Percentiles rank a stretch among this genome's conserved stretches.
These are phyloP conservation scores for Nyctalus aviator DNA, from an alignment of 2,797 vertebrate genomes.

Conservation along the genomic window DNA sequence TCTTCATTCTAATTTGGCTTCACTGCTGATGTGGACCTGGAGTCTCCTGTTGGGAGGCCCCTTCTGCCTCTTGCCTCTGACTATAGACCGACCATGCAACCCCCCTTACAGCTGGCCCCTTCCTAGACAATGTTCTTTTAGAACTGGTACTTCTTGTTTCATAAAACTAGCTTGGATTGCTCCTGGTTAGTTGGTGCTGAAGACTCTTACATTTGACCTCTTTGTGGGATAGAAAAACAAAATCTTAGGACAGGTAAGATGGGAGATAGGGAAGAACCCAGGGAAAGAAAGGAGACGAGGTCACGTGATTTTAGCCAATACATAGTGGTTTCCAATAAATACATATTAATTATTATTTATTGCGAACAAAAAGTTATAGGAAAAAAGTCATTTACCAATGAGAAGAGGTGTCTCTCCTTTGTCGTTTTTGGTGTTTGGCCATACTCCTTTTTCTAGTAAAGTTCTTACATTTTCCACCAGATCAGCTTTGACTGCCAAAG, in stretches of 20 bases:
- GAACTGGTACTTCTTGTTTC: neutral
- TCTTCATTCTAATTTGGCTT: neutral
- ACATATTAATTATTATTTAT: constrained; percentile 13
- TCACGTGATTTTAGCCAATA: neutral
- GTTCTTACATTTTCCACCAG: constrained; percentile 88
- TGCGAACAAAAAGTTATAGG: constrained; percentile 38
- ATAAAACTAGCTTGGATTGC: neutral
- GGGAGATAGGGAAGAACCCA: neutral
- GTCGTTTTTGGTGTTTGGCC: constrained; percentile 90
- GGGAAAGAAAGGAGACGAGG: neutral
- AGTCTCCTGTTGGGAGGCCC: neutral
- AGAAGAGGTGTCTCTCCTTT: constrained; percentile 93
- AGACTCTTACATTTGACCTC: neutral
- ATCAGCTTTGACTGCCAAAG: constrained; percentile 90
- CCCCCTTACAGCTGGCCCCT: neutral
- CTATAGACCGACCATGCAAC: neutral
- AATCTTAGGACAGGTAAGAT: neutral
- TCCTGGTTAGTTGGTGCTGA: neutral
- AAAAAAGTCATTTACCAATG: constrained; percentile 87
- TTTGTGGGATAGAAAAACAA: neutral
- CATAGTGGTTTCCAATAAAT: constrained; percentile 13
- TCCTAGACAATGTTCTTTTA: neutral
- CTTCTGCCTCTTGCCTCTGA: neutral
- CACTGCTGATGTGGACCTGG: neutral
- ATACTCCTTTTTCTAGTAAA: constrained; percentile 91